Evolutionary conservation across 2,113 vertebrate species (phyloP).

Genomic region (Platysteira castanea): DNA sequence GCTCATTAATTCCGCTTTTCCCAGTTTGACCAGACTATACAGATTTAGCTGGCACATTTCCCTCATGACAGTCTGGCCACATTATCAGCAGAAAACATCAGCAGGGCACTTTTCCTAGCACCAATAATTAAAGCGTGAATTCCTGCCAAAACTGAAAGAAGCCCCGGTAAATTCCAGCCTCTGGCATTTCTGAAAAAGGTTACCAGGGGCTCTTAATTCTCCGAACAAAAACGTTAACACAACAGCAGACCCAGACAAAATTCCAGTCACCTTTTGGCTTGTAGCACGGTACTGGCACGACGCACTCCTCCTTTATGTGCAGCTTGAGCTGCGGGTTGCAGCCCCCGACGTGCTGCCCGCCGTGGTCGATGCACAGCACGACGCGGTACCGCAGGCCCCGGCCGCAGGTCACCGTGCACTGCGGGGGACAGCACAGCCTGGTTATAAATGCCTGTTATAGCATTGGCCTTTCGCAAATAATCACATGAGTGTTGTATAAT

Average conservation of each 20-base stretch:
- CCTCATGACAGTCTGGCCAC: not conserved
- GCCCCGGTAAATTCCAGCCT: constrained; percentile 41
- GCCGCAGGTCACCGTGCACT: constrained; percentile 94
- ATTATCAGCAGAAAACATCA: constrained; percentile 36
- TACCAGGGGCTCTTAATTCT: constrained; percentile 49
- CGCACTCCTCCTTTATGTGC: constrained; percentile 91
- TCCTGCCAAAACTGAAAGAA: constrained; percentile 30
- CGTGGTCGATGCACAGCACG: constrained; percentile 89
- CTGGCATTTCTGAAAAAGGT: constrained; percentile 35
- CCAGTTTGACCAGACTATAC: not conserved
- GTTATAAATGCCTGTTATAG: too few species aligned
- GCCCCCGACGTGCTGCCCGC: constrained; percentile 87
- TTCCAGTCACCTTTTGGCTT: constrained; percentile 83
- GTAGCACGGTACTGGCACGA: constrained; percentile 85
- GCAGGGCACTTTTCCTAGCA: constrained; percentile 7
- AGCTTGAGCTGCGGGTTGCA: constrained; percentile 83
- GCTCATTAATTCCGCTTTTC: not conserved
- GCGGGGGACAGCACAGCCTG: not conserved
- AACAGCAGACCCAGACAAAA: not conserved
- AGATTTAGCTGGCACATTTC: not conserved
- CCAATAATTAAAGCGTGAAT: constrained; percentile 6
- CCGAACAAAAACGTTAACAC: not conserved
- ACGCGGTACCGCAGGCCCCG: constrained; percentile 88
- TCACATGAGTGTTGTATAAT: too few species aligned
- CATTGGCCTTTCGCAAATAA: too few species aligned